phyloP scores from a whole-genome alignment of 92 coral and sea anemone species.

The Phenganax subtilis region DNA sequence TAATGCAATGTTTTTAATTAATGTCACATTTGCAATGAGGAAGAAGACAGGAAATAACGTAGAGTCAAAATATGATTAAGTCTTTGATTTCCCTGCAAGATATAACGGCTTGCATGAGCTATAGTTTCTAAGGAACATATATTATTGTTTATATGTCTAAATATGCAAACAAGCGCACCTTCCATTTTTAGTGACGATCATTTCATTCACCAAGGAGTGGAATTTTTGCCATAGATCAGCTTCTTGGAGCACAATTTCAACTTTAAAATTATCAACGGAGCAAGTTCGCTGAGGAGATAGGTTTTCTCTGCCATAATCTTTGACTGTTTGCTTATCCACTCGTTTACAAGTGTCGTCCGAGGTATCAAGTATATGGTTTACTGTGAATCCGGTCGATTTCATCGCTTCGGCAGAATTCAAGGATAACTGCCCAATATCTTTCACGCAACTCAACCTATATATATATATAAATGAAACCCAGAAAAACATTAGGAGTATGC shows the following conservation, averaged over 20 bases:
- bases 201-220: slow-evolving; percentile 87
- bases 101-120: background rate
- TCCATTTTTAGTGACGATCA: slow-evolving; percentile 99
- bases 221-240: slow-evolving; percentile 89
- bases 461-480: too few relatives aligned
- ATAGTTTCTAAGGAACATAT: background rate
- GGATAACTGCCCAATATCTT: background rate
- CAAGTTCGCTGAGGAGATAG: slow-evolving; percentile 16
- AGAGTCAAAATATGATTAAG: too few relatives aligned
- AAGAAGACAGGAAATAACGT: background rate
- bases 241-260: slow-evolving; percentile 82
- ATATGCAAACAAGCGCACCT: slow-evolving; percentile 52
- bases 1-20: slow-evolving; percentile 10
- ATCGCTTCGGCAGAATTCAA: background rate
- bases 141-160: background rate
- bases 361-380: slow-evolving; percentile 24
- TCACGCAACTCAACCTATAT: too few relatives aligned
- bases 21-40: slow-evolving; percentile 3
- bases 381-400: slow-evolving; percentile 37
- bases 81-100: background rate
- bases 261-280: slow-evolving; percentile 55
- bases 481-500: too few relatives aligned
- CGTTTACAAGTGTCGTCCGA: background rate
- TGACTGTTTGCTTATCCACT: background rate
- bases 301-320: background rate